Base-by-base conservation (phyloP, 2,888 invertebrate species). In the Odontocolon sp. region DNA sequence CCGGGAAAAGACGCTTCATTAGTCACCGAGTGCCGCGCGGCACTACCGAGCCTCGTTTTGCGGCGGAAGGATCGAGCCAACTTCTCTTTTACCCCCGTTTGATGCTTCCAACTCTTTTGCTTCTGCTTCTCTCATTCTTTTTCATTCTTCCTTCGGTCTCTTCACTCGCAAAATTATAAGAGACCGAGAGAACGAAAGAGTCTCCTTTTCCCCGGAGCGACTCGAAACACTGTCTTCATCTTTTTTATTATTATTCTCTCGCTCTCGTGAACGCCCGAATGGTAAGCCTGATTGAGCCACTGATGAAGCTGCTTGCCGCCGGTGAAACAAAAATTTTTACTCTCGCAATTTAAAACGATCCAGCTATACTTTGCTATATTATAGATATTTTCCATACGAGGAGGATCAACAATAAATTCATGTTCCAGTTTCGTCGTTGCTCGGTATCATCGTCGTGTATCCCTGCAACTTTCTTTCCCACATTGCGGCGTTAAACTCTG, bases 1-100 rank as follows among this genome's bases (percentile, higher is more conserved):
- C 84, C 82, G 85, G 83, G 83, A 87, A 79, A 81, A 84, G 85
- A 85, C 80, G 84, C 79, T 84, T 83, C 82, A 82, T 84, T 81
- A 84, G 83, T 86, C 83, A 83, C 81, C 70, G 78, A 72, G 66
- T 69, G 75, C 77, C 72, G 69, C 59, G 78, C 59, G n/a, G 42
- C 23, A 59, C 42, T 23, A 28, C 14, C 4, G 59, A 45, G 61
- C 45, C 45, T 36, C 76, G 56, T 71, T 71, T 71, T 67, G 61
- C 61, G 56, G 36, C 61, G 59, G 57, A 69, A 69, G 40, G 64
- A 68, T 56, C 18, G 36, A 64, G 61, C 28, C 47, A 59, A 52
- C 59, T 31, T 26, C 40, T 50, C 50, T 38, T 36, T 36, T 54
- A 21, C 45, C 40, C 64, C 63, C 26, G 36, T 50, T 31, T 54